Conservation (phyloP, 2,888 invertebrate species). For the Eucriotettix oculatus region DNA sequence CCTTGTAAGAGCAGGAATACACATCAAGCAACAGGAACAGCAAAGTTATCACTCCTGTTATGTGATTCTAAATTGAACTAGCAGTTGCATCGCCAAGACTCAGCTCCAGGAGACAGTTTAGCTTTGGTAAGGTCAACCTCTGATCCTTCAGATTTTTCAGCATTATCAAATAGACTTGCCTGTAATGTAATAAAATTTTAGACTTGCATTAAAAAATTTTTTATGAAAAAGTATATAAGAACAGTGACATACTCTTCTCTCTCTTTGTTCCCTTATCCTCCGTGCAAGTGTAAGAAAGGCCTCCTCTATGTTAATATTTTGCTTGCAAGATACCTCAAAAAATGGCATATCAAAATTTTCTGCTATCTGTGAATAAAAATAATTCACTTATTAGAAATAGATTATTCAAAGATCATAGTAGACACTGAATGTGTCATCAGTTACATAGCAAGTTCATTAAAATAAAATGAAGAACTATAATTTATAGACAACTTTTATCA, state of each 20-base stretch:
- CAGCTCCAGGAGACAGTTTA: constrained; percentile 3
- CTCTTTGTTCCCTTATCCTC: constrained; percentile 66
- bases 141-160: constrained; percentile 7
- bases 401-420: too few relatives aligned
- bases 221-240: not conserved
- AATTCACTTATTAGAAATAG: too few relatives aligned
- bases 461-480: too few relatives aligned
- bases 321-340: constrained; percentile 77
- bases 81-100: constrained; percentile 9
- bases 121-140: constrained; percentile 11
- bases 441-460: too few relatives aligned
- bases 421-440: too few relatives aligned
- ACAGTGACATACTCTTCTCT: constrained; percentile 40
- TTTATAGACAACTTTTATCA: too few relatives aligned
- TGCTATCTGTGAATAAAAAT: constrained; percentile 41
- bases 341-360: constrained; percentile 79
- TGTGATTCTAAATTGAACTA: not conserved
- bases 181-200: constrained; percentile 1
- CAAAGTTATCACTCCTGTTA: too few relatives aligned
- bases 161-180: constrained; percentile 12
- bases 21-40: too few relatives aligned
- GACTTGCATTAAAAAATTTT: not conserved
- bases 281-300: constrained; percentile 65
- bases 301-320: constrained; percentile 69
- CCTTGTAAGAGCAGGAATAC: too few relatives aligned